Evolutionary conservation across 1,140 invertebrate genomes (phyloP), one percentile per base, ranked within the genome.

Genomic region (Heterodera schachtii): DNA sequence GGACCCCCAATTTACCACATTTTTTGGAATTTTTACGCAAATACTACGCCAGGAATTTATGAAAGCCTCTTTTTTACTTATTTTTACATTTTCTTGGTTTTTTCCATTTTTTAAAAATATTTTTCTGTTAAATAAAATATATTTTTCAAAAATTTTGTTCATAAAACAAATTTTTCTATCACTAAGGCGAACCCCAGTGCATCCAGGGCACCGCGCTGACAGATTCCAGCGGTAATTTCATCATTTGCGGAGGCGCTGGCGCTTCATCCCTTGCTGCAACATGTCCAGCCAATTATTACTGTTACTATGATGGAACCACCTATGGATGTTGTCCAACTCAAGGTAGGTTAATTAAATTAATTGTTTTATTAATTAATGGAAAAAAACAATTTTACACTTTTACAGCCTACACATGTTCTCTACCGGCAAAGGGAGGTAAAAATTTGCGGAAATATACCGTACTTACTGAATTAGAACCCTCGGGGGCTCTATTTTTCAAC

Each of bases 281-380:
- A n/a, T 89, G 88, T 75, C 88, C 88, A 16, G 89, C 88, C 21
- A 89, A 89, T 73, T 88, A 90, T 64, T 89, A 90, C 79, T 89
- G 88, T 75, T 89, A 90, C 73, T 89, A 90, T 74, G 88, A 89
- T 78, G 89, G 88, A 16, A 90, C 87, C 7, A 89, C 88, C 3
- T 89, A 89, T 76, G 88, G 88, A 43, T 89, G 88, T 75, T 89
- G 88, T 69, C 87, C 88, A 19, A 89, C 88, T 9, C 88, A 89
- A 69, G 86, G 86, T 88, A n/a, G 6, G 69, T 81, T 52, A 43
- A n/a, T n/a, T n/a, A n/a, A n/a, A n/a, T n/a, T n/a, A n/a, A n/a
- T n/a, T n/a, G n/a, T n/a, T n/a, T n/a, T n/a, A n/a, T n/a, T n/a
- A n/a, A n/a, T n/a, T n/a, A n/a, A n/a, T n/a, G n/a, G 4, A 49